Conservation (phyloP, 2,113 vertebrate species). For the Mesoclemmys tuberculata region DNA sequence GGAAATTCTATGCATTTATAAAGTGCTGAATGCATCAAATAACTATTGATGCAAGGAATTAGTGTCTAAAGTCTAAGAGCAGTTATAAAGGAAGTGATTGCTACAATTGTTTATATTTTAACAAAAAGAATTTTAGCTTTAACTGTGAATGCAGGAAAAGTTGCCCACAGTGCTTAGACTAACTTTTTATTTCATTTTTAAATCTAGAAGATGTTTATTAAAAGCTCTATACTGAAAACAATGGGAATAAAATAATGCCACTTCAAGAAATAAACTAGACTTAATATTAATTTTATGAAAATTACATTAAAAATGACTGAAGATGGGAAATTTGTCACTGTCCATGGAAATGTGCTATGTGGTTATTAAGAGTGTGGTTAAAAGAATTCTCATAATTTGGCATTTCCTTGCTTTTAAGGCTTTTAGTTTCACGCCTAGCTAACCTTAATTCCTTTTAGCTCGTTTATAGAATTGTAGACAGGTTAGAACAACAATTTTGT, state of each 20-base stretch:
- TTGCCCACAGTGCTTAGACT: neutral
- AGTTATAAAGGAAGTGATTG: neutral
- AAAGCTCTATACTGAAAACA: neutral
- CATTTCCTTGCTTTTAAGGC: neutral
- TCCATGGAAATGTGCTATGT: neutral
- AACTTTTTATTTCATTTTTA: neutral
- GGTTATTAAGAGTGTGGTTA: neutral
- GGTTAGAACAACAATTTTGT: neutral
- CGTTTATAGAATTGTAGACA: neutral
- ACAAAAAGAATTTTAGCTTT: neutral
- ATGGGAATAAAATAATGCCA: neutral
- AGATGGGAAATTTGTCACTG: neutral
- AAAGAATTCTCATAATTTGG: neutral
- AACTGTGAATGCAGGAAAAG: neutral
- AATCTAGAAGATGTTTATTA: neutral
- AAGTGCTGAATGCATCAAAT: conserved; percentile 16
- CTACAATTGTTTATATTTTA: neutral
- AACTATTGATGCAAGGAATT: neutral
- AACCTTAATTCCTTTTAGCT: neutral
- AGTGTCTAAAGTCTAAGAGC: neutral
- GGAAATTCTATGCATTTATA: neutral
- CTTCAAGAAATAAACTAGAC: neutral
- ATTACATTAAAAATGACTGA: neutral
- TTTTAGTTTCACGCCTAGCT: neutral
- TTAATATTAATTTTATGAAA: neutral